Evolutionary conservation across 1,140 invertebrate species (phyloP), one percentile per base, ranked within the genome.

Genomic region (Chironomus tepperi): DNA sequence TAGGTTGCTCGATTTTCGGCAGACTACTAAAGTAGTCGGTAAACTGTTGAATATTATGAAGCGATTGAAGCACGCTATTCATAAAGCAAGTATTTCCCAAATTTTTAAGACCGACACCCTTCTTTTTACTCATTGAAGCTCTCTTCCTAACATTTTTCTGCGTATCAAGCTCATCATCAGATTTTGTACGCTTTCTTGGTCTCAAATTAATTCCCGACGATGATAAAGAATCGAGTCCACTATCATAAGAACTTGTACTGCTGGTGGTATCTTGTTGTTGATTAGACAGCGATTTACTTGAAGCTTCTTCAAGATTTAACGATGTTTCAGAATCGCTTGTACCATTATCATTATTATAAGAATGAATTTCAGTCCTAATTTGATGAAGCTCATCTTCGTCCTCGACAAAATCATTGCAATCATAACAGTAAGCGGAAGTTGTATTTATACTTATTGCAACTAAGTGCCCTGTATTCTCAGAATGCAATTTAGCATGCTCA

Each of bases 41-140:
- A 83, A 94, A 94, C 79, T 93, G 89, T 79, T 91, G 89, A 79
- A 94, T 93, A 83, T 94, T 93, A 81, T 92, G 93, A 78, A 95
- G 85, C 77, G 91, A 93, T 79, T 95, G 93, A 74, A 94, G 84
- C 67, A 94, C 92, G 74, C 91, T 91, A 84, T 93, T 94, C 92
- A 95, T 95, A 82, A 94, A 95, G 82, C 92, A 94, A 75, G 92
- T 94, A 79, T 95, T 95, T 76, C 92, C 93, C 80, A 94, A 85
- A 84, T 95, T 95, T 78, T 91, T 86, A 77, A 94, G 85, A 42
- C 93, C 93, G 76, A 93, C 88, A 73, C 90, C 87, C 83, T 88
- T 89, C 78, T 75, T 79, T 42, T 83, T 80, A 74, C 81, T 79
- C 76, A 87, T 87, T n/a, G 83, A 82, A 18, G 84, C 85, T 42